phyloP scores from a whole-genome alignment of 92 coral and sea anemone species.

The Phenganax stokvisi region DNA sequence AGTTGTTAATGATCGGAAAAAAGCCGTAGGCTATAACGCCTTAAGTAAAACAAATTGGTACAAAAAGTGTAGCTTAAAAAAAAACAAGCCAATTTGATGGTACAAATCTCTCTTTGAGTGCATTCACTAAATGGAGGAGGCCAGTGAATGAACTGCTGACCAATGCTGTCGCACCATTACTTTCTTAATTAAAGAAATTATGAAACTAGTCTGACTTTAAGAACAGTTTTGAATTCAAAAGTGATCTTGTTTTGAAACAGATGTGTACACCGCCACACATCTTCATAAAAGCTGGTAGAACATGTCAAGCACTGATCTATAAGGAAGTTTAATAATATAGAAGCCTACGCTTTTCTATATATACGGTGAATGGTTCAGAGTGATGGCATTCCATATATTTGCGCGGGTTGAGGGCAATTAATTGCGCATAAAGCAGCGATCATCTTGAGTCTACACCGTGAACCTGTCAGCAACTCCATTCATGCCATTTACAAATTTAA shows the following conservation, averaged over 20 bases:
- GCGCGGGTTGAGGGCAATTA: slow-evolving; percentile 2
- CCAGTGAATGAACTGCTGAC: no score
- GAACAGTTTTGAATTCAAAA: no score
- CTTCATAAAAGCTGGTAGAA: no score
- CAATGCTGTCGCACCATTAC: no score
- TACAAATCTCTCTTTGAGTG: no score
- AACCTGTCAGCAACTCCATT: slow-evolving; percentile 21
- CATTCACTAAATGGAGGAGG: no score
- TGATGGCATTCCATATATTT: slow-evolving; percentile 20
- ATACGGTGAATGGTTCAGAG: slow-evolving; percentile 23
- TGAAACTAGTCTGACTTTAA: no score
- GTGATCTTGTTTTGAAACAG: no score
- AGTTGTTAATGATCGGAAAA: neutral
- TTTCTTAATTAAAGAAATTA: no score
- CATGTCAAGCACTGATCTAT: neutral
- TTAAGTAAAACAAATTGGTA: neutral
- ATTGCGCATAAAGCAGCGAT: neutral
- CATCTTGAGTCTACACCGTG: neutral
- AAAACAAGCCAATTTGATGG: no score
- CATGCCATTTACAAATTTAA: neutral
- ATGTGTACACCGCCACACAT: no score
- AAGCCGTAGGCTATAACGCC: neutral
- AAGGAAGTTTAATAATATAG: neutral
- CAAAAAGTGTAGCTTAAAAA: neutral
- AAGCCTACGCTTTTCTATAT: neutral